Percentiles rank a stretch among this genome's conserved stretches.
Evolutionary conservation across 64 coral and sea anemone species (phyloP).

Genomic region (Anthopleura sola): DNA sequence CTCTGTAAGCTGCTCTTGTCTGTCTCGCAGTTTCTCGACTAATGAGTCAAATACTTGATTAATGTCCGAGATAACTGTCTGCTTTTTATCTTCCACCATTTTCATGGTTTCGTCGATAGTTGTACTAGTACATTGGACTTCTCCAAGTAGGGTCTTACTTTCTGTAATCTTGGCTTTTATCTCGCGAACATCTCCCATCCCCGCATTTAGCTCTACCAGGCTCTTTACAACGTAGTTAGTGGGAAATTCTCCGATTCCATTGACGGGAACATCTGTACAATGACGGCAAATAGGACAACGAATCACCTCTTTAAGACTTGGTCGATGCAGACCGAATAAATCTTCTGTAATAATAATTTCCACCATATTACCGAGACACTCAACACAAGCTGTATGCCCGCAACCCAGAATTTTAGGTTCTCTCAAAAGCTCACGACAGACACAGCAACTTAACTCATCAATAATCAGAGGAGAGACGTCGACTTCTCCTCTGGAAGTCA

Average conservation of each 20-base stretch:
- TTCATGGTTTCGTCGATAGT: background rate
- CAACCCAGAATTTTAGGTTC: background rate
- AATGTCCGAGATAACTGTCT: background rate
- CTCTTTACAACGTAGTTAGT: background rate
- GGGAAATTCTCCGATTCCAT: background rate
- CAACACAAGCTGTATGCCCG: background rate
- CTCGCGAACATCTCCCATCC: background rate
- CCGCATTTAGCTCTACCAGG: background rate
- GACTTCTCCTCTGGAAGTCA: background rate
- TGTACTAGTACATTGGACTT: background rate
- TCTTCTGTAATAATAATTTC: background rate
- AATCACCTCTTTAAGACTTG: background rate
- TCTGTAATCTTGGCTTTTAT: background rate
- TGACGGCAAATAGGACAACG: background rate
- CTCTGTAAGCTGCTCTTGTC: background rate
- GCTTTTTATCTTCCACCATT: background rate
- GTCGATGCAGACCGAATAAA: background rate
- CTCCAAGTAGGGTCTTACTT: background rate
- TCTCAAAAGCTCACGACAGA: background rate
- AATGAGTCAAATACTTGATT: background rate
- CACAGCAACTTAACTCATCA: conserved; percentile 2
- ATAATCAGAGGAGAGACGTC: background rate
- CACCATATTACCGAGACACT: background rate
- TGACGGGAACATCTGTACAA: background rate
- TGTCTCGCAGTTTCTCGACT: background rate